Percentiles rank a stretch among this genome's conserved stretches.
These are phyloP conservation scores for Glyphotaelius pellucidus DNA, from an alignment of 2,888 invertebrate genomes.

Conservation along the genomic window DNA sequence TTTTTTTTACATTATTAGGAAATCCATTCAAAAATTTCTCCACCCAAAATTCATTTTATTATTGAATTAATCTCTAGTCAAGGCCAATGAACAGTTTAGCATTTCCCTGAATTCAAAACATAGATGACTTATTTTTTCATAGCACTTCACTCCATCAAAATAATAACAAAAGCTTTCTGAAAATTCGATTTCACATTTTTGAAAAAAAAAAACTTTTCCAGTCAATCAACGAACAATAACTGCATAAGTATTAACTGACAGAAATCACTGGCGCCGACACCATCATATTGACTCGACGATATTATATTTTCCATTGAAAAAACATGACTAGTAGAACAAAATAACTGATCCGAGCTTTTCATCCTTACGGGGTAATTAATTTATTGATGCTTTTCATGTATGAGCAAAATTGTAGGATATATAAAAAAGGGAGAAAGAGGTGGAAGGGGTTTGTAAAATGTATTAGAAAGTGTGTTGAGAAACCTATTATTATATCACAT, in stretches of 20 bases:
- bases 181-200: neutral
- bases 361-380: neutral
- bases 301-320: neutral
- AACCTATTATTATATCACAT: too few species aligned
- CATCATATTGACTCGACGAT: neutral
- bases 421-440: too few species aligned
- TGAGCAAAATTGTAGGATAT: neutral
- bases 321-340: slow-evolving; percentile 14
- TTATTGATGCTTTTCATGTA: neutral
- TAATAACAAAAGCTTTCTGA: neutral
- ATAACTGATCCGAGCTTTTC: neutral
- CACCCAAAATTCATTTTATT: neutral
- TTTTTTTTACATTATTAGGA: neutral
- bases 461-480: too few species aligned
- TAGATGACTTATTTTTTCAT: neutral
- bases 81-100: neutral
- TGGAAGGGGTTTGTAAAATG: too few species aligned
- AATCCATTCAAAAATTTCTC: neutral
- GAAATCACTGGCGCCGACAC: neutral
- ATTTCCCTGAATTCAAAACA: neutral
- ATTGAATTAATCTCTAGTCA: neutral
- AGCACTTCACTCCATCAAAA: neutral
- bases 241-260: neutral
- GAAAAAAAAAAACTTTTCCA: neutral
- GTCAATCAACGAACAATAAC: neutral